phyloP scores from a whole-genome alignment of 92 coral and sea anemone genomes.

The Porites rus region DNA sequence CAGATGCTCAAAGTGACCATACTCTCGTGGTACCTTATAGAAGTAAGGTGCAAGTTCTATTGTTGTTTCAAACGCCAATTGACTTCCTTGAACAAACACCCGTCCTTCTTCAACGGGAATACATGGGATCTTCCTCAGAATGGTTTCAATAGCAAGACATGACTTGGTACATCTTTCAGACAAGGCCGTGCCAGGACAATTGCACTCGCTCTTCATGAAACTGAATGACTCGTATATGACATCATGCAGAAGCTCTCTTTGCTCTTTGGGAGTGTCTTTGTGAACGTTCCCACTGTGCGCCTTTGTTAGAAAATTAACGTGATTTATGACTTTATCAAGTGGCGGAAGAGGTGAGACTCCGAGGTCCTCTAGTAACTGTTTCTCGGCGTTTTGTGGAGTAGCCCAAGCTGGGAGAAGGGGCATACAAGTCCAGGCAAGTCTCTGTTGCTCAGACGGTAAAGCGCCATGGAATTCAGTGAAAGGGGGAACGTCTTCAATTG shows the following conservation, averaged over 20 bases:
- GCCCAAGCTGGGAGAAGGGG: slow-evolving; percentile 91
- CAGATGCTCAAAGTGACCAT: slow-evolving; percentile 91
- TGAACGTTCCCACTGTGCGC: slow-evolving; percentile 84
- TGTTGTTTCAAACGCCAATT: slow-evolving; percentile 83
- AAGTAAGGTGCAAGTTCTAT: slow-evolving; percentile 87
- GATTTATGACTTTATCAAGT: slow-evolving; percentile 85
- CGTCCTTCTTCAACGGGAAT: slow-evolving; percentile 92
- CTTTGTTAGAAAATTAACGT: slow-evolving; percentile 78
- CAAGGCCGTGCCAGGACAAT: slow-evolving; percentile 65
- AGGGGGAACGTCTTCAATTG: slow-evolving; percentile 68
- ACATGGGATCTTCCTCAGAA: slow-evolving; percentile 78
- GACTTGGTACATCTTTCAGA: slow-evolving; percentile 80
- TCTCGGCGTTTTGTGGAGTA: slow-evolving; percentile 71
- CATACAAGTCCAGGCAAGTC: slow-evolving; percentile 84
- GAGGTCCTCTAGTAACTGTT: slow-evolving; percentile 73
- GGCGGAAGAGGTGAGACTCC: slow-evolving; percentile 86
- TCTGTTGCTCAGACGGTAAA: slow-evolving; percentile 83
- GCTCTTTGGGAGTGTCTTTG: slow-evolving; percentile 92
- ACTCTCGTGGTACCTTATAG: slow-evolving; percentile 95
- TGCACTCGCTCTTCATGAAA: slow-evolving; percentile 79
- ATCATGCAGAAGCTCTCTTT: slow-evolving; percentile 84
- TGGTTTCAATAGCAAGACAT: slow-evolving; percentile 82
- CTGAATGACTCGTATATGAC: slow-evolving; percentile 80
- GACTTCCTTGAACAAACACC: slow-evolving; percentile 85
- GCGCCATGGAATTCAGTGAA: slow-evolving; percentile 91